Evolutionary conservation across 2,888 invertebrate species (phyloP).

Genomic region (Hirtodrosophila cameraria): DNA sequence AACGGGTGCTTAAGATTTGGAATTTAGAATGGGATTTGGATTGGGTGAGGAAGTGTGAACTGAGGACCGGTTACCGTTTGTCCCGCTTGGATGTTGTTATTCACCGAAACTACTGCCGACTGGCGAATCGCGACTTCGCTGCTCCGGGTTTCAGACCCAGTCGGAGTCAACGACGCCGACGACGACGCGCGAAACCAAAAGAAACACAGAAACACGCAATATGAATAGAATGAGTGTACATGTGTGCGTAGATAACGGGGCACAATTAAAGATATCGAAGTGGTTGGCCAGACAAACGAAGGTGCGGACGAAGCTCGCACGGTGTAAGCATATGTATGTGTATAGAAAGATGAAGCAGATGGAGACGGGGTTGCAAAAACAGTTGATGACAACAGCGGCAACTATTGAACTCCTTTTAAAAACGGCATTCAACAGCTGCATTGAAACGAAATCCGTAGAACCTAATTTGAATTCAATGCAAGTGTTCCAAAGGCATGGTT

Average conservation of each 20-base stretch:
- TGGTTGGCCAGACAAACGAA: slow-evolving; percentile 39
- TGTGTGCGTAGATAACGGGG: slow-evolving; percentile 57
- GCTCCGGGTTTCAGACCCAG: slow-evolving; percentile 36
- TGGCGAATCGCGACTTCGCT: slow-evolving; percentile 20
- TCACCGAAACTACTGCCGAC: slow-evolving; percentile 51
- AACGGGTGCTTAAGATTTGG: too few relatives aligned
- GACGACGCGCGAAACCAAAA: slow-evolving; percentile 51
- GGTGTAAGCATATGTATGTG: slow-evolving; percentile 5
- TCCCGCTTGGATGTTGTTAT: slow-evolving; percentile 51
- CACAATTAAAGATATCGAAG: slow-evolving; percentile 57
- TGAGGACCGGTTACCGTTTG: slow-evolving; percentile 34
- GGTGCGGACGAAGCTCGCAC: slow-evolving; percentile 8
- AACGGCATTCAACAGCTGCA: not conserved
- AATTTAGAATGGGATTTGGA: too few relatives aligned
- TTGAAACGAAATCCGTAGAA: not conserved
- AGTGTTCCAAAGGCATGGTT: too few relatives aligned
- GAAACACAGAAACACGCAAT: slow-evolving; percentile 37
- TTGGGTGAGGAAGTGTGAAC: too few relatives aligned
- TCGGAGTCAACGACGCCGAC: slow-evolving; percentile 51
- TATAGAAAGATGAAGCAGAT: not conserved
- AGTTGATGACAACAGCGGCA: slow-evolving; percentile 9
- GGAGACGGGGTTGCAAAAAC: not conserved
- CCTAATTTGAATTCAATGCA: too few relatives aligned
- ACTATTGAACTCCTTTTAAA: slow-evolving; percentile 23
- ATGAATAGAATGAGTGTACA: slow-evolving; percentile 20